phyloP scores from a whole-genome alignment of 2,113 vertebrate genomes.

The Oxygymnocypris stewartii region DNA sequence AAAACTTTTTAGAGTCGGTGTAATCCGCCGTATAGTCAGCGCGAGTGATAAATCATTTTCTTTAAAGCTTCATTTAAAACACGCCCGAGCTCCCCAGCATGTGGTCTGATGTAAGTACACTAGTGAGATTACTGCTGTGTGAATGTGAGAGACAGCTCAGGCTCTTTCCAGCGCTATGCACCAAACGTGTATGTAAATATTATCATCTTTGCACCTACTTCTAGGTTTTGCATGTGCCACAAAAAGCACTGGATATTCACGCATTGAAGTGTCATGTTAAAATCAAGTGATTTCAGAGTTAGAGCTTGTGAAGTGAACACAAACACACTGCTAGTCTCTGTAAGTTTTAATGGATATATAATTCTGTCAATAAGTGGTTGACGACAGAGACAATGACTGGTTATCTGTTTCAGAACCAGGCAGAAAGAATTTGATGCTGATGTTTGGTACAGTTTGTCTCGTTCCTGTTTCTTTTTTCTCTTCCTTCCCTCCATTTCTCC shows the following conservation, averaged over 20 bases:
- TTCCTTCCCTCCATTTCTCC: slow-evolving; percentile 20
- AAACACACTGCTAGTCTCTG: neutral
- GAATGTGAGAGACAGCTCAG: neutral
- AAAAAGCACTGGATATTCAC: neutral
- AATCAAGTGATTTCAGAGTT: neutral
- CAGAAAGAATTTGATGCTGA: slow-evolving; percentile 15
- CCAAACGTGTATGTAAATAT: neutral
- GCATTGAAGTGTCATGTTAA: neutral
- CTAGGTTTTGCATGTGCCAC: neutral
- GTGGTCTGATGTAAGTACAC: neutral
- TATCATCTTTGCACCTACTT: neutral
- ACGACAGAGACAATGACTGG: neutral
- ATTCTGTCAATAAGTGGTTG: slow-evolving; percentile 53
- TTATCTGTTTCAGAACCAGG: neutral
- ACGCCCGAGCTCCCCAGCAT: neutral
- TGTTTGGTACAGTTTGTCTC: slow-evolving; percentile 17
- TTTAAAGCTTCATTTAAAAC: neutral
- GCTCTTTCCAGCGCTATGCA: neutral
- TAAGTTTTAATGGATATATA: slow-evolving; percentile 56
- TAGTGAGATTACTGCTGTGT: slow-evolving; percentile 6
- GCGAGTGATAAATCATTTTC: neutral
- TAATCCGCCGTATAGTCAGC: neutral
- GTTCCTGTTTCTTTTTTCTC: slow-evolving; percentile 5
- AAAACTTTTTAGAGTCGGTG: neutral
- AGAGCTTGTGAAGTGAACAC: slow-evolving; percentile 11